Base-by-base conservation (phyloP, 2,888 invertebrate genomes). In the Apamea monoglypha region DNA sequence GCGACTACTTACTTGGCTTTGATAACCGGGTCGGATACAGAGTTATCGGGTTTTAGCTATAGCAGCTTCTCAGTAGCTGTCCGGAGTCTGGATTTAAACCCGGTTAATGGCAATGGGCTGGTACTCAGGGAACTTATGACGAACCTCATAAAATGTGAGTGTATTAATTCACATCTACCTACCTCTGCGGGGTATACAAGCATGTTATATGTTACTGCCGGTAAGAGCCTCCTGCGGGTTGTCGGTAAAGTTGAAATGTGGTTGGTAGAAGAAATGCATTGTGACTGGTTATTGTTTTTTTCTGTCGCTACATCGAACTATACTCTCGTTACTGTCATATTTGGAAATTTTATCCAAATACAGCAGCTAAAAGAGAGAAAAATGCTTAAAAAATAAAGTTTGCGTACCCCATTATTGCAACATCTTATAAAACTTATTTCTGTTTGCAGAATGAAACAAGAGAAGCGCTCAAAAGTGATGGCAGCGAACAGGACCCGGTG, bases 401-500 rank as follows among this genome's bases (percentile, higher is more conserved):
- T 2, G 10, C 4, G 8, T 32, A 14, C 16, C 16, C 29, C n/a
- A 40, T n/a, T n/a, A 40, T 67, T n/a, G 32, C 0, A 73, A 0
- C 6, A 40, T 40, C 1, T 16, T 61, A 14, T 16, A 18, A n/a
- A 47, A 32, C 10, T 2, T 36, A 50, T 66, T 75, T 83, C 66
- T 85, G 92, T 92, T 86, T 74, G 21, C 96, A 97, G 94, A 98
- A 98, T 92, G 97, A 98, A 91, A 98, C 98, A 6, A 97, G 98
- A 92, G 98, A 98, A 92, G 98, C 98, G 1, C 95, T 98, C 56
- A 97, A 98, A 84, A 97, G 98, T 81, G 98, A 98, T 90, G 98
- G 98, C 88, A 98, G 98, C 91, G 98, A 98, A 93, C 98, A 98
- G 92, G 98, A 98, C 91, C 97, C 98, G 88, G 98, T 98, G 94